Conservation (phyloP, 2,797 vertebrate genomes). For the Acropternis orthonyx region DNA sequence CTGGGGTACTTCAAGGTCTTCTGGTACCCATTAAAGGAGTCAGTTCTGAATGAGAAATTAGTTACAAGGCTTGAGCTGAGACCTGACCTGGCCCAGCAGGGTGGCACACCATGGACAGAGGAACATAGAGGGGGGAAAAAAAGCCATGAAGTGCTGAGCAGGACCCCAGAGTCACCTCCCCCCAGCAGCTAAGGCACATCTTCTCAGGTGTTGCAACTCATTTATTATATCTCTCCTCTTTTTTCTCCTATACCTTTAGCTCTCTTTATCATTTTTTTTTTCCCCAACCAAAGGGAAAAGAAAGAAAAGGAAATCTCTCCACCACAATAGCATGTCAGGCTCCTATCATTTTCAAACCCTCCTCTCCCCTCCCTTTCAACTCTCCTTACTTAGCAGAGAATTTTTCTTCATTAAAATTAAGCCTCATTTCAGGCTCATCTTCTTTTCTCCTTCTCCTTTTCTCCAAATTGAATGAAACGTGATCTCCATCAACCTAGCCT, state of each 20-base stretch:
- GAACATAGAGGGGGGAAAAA: too few relatives aligned
- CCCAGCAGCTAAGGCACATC: background rate
- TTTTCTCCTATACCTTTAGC: background rate
- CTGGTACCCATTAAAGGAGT: background rate
- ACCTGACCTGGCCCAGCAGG: background rate
- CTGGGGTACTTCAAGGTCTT: background rate
- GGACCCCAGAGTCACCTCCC: background rate
- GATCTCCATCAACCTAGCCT: conserved; percentile 57
- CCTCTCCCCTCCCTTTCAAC: conserved; percentile 67
- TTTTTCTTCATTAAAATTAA: conserved; percentile 79
- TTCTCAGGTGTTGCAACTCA: background rate
- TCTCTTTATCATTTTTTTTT: conserved; percentile 18
- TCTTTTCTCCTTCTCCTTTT: conserved; percentile 65
- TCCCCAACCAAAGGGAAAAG: conserved; percentile 19
- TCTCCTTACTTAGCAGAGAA: conserved; percentile 70
- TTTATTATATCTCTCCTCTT: conserved; percentile 9
- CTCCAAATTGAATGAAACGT: conserved; percentile 65
- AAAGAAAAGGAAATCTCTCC: conserved; percentile 54
- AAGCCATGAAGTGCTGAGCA: background rate
- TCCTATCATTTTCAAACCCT: conserved; percentile 56
- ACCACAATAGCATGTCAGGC: conserved; percentile 54
- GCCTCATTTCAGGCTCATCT: conserved; percentile 74
- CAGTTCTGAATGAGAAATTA: background rate
- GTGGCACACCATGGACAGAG: fast-evolving
- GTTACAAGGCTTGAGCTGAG: background rate